Conservation (phyloP, 2,113 vertebrate species). For the Bothrops jararaca region DNA sequence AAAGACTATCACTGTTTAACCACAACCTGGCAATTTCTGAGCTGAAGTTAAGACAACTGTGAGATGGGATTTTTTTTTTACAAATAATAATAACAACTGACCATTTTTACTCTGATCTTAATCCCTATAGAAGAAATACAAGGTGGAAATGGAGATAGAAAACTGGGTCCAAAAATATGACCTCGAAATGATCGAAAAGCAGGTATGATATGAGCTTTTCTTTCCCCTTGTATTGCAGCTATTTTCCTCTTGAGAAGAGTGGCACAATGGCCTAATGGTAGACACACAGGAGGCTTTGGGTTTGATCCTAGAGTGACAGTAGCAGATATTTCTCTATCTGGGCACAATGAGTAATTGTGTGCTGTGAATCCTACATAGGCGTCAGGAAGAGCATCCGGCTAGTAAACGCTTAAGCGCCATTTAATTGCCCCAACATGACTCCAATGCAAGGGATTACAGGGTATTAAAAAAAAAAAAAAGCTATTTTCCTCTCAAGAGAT, state of each 20-base stretch:
- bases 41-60: not conserved
- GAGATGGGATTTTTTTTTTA: too few relatives aligned
- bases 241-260: not conserved
- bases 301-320: not conserved
- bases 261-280: not conserved
- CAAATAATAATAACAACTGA: too few relatives aligned
- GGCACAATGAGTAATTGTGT: too few relatives aligned
- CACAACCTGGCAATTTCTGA: not conserved
- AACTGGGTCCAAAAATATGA: constrained; percentile 85
- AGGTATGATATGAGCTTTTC: constrained; percentile 70
- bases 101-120: not conserved
- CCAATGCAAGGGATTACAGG: not conserved
- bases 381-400: too few relatives aligned
- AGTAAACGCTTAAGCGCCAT: not conserved
- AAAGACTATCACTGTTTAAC: not conserved
- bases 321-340: not conserved
- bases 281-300: not conserved
- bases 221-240: rapidly evolving
- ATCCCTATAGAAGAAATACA: constrained; percentile 77
- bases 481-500: not conserved
- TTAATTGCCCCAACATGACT: not conserved
- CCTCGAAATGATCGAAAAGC: constrained; percentile 75
- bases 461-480: not conserved
- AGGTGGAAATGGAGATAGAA: constrained; percentile 75
- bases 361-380: too few relatives aligned